Conservation (phyloP, 2,113 vertebrate genomes). For the Micronycteris hirsuta region DNA sequence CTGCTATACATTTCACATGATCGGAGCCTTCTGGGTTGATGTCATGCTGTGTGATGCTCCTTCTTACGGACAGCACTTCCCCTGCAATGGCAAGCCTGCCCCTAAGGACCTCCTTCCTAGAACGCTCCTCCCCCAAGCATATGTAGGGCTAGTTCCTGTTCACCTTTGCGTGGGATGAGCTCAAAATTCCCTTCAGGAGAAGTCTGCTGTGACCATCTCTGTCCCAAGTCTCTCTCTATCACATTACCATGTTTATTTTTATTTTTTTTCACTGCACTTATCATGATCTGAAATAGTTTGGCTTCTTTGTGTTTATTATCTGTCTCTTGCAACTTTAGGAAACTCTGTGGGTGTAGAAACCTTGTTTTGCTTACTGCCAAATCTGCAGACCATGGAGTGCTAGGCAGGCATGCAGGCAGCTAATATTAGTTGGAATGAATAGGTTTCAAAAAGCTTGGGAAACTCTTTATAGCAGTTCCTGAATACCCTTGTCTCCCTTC, state of each 20-base stretch:
- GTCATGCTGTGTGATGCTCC: too few relatives aligned
- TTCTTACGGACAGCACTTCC: neutral
- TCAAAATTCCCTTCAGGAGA: neutral
- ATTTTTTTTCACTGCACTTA: neutral
- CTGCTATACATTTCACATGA: neutral
- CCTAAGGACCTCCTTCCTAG: neutral
- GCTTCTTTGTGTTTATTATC: neutral
- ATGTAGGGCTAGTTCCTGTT: neutral
- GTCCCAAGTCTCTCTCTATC: neutral
- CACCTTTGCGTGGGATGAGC: neutral
- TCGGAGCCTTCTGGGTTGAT: neutral
- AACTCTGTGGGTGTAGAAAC: neutral
- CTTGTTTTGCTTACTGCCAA: neutral
- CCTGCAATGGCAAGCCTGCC: neutral
- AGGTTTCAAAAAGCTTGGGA: neutral
- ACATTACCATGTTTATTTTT: neutral
- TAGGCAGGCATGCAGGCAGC: neutral
- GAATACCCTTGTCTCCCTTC: too few relatives aligned
- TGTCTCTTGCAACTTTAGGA: neutral
- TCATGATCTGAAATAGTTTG: neutral
- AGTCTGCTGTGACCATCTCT: neutral
- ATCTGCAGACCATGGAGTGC: neutral
- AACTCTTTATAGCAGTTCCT: too few relatives aligned
- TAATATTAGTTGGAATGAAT: neutral
- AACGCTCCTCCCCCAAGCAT: fast-evolving